These are phyloP conservation scores for Chrysodeixis includens DNA, from an alignment of 2,888 invertebrate genomes.

Conservation along the genomic window DNA sequence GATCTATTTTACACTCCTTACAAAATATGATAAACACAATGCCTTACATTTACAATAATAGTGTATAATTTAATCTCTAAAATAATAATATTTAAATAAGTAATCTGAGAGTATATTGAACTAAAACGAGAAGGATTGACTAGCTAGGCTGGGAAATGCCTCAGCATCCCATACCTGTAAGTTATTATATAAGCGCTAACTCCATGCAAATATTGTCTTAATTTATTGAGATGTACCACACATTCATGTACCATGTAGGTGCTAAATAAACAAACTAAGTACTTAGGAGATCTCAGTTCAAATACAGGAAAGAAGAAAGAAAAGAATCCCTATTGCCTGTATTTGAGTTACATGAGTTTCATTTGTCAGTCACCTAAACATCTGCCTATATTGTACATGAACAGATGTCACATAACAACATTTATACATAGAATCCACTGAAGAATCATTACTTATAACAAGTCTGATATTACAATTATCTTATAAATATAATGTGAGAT, in stretches of 20 bases:
- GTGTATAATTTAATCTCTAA: constrained; percentile 64
- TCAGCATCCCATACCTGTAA: constrained; percentile 40
- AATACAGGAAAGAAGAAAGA: neutral
- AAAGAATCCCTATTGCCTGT: no score
- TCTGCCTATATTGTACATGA: constrained; percentile 22
- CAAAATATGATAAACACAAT: constrained; percentile 75
- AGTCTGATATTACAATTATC: constrained; percentile 27
- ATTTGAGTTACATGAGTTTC: constrained; percentile 17
- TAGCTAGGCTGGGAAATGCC: constrained; percentile 66
- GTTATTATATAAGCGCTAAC: constrained; percentile 38
- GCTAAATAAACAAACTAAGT: neutral
- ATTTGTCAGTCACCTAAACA: constrained; percentile 3
- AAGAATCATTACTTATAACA: constrained; percentile 12
- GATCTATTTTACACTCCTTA: constrained; percentile 77
- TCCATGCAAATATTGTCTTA: constrained; percentile 53
- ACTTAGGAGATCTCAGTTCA: constrained; percentile 32
- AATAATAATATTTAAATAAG: constrained; percentile 63
- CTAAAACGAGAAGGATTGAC: constrained; percentile 70
- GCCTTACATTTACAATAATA: constrained; percentile 65
- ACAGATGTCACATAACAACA: constrained; percentile 16
- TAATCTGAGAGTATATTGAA: constrained; percentile 61
- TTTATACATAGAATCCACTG: constrained; percentile 24
- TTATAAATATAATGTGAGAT: constrained; percentile 28
- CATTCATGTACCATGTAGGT: constrained; percentile 20
- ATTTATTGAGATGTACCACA: constrained; percentile 15